Evolutionary conservation across 2,888 invertebrate species (phyloP).

Genomic region (Sepioteuthis lessoniana): DNA sequence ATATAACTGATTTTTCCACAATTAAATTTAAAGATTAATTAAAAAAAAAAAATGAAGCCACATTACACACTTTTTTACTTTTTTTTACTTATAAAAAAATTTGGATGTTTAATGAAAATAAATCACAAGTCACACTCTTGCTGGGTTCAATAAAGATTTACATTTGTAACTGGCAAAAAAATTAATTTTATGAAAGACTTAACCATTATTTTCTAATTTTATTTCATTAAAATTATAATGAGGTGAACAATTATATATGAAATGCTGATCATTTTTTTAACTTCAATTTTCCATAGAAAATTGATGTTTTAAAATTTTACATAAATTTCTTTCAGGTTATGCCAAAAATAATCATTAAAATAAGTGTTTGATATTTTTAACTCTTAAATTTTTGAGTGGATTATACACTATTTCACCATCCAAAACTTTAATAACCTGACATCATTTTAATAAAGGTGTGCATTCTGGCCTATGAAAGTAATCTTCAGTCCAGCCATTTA

Average conservation of each 20-base stretch:
- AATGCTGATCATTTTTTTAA: neutral
- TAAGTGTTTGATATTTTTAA: neutral
- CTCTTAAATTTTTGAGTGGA: neutral
- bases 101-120: neutral
- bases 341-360: neutral
- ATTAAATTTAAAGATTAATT: neutral
- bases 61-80: neutral
- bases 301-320: neutral
- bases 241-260: neutral
- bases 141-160: neutral
- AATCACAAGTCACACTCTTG: neutral
- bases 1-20: neutral
- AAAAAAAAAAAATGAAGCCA: neutral
- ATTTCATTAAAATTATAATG: neutral
- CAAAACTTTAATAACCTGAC: neutral
- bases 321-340: neutral
- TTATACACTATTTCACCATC: neutral
- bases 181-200: neutral
- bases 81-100: neutral
- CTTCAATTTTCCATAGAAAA: neutral
- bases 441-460: neutral
- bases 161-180: neutral
- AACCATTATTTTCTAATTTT: neutral
- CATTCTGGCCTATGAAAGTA: neutral
- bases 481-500: neutral